Evolutionary conservation across 2,888 invertebrate genomes (phyloP).

Genomic region (Dolichomitus sp.): DNA sequence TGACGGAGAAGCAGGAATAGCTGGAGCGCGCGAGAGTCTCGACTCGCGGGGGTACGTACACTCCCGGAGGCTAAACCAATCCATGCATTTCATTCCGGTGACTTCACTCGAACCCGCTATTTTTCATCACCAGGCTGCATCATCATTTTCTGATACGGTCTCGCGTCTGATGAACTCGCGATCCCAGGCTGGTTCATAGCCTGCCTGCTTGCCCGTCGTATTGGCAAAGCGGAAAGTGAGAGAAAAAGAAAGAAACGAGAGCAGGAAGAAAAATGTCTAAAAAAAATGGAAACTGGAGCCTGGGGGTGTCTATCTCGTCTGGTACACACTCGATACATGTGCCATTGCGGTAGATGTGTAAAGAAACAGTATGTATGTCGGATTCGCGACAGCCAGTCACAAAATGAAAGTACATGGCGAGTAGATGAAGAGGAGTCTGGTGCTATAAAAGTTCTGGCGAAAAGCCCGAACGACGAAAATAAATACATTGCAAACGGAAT

Average conservation of each 20-base stretch:
- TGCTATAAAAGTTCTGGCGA: slow-evolving; percentile 7
- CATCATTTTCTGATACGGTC: slow-evolving; percentile 81
- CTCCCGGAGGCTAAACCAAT: slow-evolving; percentile 83
- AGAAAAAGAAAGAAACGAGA: slow-evolving; percentile 14
- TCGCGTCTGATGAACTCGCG: slow-evolving; percentile 33
- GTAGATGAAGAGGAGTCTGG: neutral
- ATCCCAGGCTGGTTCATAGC: neutral
- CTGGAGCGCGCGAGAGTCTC: slow-evolving; percentile 1
- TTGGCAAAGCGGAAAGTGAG: slow-evolving; percentile 18
- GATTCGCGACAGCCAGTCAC: neutral
- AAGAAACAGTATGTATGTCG: neutral
- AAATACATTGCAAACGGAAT: neutral
- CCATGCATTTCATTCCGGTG: slow-evolving; percentile 85
- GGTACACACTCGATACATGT: slow-evolving; percentile 26
- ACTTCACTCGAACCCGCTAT: slow-evolving; percentile 83
- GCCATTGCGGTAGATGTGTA: neutral
- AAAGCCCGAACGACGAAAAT: neutral
- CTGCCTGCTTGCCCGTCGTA: slow-evolving; percentile 27
- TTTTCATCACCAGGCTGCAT: slow-evolving; percentile 82
- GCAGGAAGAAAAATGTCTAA: slow-evolving; percentile 1
- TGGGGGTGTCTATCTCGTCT: slow-evolving; percentile 16
- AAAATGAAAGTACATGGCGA: neutral
- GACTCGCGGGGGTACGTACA: slow-evolving; percentile 27
- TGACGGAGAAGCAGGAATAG: slow-evolving; percentile 67
- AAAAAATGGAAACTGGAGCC: slow-evolving; percentile 4